Conservation (phyloP, 2,797 vertebrate species). For the Thripadectes ignobilis region DNA sequence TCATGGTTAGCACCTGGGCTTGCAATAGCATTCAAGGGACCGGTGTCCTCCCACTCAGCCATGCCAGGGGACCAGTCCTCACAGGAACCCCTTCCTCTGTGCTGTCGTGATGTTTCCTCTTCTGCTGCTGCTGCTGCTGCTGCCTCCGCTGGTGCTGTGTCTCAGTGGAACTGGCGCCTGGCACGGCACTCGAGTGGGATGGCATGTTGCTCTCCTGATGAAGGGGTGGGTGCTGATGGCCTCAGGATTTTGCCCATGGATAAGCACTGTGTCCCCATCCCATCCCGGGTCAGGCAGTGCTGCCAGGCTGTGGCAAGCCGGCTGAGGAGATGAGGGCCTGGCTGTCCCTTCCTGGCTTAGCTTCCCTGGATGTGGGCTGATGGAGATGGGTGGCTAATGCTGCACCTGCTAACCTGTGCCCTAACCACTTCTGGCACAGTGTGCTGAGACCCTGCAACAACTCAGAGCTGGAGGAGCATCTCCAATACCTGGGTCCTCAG, state of each 20-base stretch:
- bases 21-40: neutral
- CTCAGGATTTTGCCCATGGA: neutral
- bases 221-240: neutral
- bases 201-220: neutral
- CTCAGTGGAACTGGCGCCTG: neutral
- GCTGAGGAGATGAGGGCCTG: neutral
- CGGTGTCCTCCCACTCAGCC: neutral
- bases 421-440: neutral
- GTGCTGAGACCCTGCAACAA: rapidly evolving
- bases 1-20: rapidly evolving
- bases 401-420: neutral
- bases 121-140: neutral
- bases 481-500: neutral
- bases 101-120: constrained; percentile 33
- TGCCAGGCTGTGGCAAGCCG: neutral
- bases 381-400: neutral
- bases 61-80: neutral
- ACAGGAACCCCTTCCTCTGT: neutral
- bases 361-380: neutral
- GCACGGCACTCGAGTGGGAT: neutral
- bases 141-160: neutral
- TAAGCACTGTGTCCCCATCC: rapidly evolving
- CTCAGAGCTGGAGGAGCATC: neutral
- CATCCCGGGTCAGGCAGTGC: neutral
- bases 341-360: neutral